A percentile compares a stretch with the other conserved stretches of the same genome.
Evolutionary conservation across 2,888 invertebrate genomes (phyloP).

Genomic region (Dynastes maya): DNA sequence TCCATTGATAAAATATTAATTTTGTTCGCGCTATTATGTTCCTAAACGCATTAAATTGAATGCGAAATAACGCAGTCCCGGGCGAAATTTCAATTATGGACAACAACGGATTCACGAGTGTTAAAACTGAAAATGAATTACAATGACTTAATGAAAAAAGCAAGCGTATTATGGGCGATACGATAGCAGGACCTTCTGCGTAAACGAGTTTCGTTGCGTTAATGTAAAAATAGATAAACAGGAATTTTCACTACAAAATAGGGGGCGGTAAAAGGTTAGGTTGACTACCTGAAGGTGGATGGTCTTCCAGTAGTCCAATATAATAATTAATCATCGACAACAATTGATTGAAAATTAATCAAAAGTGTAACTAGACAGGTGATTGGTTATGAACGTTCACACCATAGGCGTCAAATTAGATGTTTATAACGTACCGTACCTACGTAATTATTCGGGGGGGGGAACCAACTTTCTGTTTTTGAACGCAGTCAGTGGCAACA

Average conservation of each 20-base stretch:
- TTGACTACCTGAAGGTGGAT: conserved; percentile 59
- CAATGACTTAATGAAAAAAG: conserved; percentile 48
- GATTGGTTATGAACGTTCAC: conserved; percentile 70
- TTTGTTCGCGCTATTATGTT: conserved; percentile 18
- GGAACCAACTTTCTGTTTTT: conserved; percentile 44
- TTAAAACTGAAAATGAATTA: conserved; percentile 50
- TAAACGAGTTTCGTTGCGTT: conserved; percentile 42
- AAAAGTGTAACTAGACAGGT: conserved; percentile 72
- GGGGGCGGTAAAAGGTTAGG: conserved; percentile 54
- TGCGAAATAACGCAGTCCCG: conserved; percentile 50
- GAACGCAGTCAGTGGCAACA: conserved; percentile 36
- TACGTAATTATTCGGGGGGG: conserved; percentile 50
- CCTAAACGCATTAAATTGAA: conserved; percentile 36
- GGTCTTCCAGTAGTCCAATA: conserved; percentile 61
- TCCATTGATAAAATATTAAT: conserved; percentile 41
- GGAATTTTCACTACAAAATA: conserved; percentile 49
- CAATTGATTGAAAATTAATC: conserved; percentile 72
- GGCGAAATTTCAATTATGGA: conserved; percentile 49
- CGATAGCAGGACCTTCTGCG: conserved; percentile 22
- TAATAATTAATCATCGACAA: conserved; percentile 69
- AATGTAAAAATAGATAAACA: conserved; percentile 49
- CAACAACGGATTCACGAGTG: conserved; percentile 39
- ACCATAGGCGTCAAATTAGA: conserved; percentile 70
- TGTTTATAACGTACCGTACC: conserved; percentile 61
- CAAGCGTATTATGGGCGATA: background rate